Conservation (phyloP, 2,797 vertebrate species). For the Enteromius radiatus region DNA sequence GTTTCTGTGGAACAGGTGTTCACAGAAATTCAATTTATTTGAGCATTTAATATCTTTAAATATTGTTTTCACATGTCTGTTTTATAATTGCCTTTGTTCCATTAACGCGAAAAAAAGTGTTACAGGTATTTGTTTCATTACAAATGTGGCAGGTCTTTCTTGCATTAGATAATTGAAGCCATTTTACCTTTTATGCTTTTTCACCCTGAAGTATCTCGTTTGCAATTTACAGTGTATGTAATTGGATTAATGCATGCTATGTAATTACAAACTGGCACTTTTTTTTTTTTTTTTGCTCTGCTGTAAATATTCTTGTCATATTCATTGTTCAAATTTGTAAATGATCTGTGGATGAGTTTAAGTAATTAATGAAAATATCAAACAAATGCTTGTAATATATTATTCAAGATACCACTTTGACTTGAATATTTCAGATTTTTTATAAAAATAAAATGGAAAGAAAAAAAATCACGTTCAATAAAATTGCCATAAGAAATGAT, state of each 20-base stretch:
- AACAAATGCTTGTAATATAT: not conserved
- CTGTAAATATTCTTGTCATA: conserved; percentile 8
- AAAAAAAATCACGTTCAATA: not conserved
- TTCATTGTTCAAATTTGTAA: conserved; percentile 8
- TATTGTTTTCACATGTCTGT: conserved; percentile 58
- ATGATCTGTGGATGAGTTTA: not conserved
- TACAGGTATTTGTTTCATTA: conserved; percentile 42
- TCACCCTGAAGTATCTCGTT: conserved; percentile 13
- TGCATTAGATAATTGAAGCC: conserved; percentile 44
- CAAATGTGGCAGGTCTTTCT: conserved; percentile 45
- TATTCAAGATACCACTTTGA: not conserved
- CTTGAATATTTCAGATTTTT: not conserved
- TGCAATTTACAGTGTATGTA: conserved; percentile 27
- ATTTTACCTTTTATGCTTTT: conserved; percentile 44
- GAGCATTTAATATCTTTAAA: conserved; percentile 50
- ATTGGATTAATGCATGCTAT: conserved; percentile 25
- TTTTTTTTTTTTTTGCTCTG: too few relatives aligned
- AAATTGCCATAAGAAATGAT: too few relatives aligned
- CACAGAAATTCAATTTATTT: conserved; percentile 44
- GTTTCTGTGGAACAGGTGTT: conserved; percentile 56
- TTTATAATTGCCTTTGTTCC: conserved; percentile 55
- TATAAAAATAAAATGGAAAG: not conserved
- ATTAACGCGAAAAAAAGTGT: conserved; percentile 43
- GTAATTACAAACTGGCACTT: conserved; percentile 19
- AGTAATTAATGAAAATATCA: not conserved